Evolutionary conservation across 2,888 invertebrate genomes (phyloP).

Genomic region (Chrysomela aeneicollis): DNA sequence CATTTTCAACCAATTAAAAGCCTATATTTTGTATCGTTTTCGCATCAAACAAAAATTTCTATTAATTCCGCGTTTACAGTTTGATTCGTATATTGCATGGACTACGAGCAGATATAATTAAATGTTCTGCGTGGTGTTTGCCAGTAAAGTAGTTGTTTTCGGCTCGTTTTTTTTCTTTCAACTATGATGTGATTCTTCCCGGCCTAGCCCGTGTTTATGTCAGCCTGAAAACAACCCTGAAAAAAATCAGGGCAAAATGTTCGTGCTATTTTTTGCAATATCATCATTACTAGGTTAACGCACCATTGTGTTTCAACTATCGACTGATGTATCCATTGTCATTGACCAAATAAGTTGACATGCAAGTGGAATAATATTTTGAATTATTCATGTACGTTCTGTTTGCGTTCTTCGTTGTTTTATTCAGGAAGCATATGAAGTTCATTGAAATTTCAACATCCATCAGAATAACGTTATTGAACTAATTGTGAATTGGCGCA

Average conservation of each 20-base stretch:
- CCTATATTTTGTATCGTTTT: too few relatives aligned
- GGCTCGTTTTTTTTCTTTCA: too few relatives aligned
- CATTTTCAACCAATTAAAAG: too few relatives aligned
- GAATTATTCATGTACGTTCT: constrained; percentile 13
- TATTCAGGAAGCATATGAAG: not conserved
- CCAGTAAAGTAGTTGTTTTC: too few relatives aligned
- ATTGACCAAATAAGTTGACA: constrained; percentile 24
- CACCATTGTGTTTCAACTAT: not conserved
- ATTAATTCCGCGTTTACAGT: too few relatives aligned
- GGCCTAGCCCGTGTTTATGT: too few relatives aligned
- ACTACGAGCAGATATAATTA: too few relatives aligned
- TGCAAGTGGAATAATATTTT: constrained; percentile 12
- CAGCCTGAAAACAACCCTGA: not conserved
- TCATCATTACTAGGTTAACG: not conserved
- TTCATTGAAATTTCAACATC: not conserved
- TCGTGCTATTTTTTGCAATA: not conserved
- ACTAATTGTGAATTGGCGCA: not conserved
- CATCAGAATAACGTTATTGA: not conserved
- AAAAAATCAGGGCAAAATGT: not conserved
- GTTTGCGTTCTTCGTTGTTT: not conserved
- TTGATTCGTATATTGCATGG: too few relatives aligned
- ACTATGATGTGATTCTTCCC: too few relatives aligned
- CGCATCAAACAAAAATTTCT: too few relatives aligned
- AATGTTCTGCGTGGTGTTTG: too few relatives aligned
- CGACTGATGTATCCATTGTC: constrained; percentile 15